phyloP scores from a whole-genome alignment of 2,888 invertebrate genomes.

The Rhyacophila evoluta region DNA sequence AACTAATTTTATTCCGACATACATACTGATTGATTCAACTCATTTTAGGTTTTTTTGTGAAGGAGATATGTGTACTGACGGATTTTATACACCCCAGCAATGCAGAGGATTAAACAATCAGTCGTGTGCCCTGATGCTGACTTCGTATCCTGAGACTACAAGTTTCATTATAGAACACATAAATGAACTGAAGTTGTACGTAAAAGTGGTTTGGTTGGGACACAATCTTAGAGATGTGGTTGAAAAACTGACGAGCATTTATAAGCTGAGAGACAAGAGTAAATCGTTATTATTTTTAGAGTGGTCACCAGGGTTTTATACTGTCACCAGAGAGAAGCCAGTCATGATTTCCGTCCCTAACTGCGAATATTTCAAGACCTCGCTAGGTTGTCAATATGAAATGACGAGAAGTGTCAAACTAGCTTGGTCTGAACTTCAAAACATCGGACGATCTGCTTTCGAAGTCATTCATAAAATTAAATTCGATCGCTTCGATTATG shows the following conservation, averaged over 20 bases:
- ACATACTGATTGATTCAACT: too few relatives aligned
- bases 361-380: conserved; percentile 67
- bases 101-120: conserved; percentile 61
- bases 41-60: conserved; percentile 64
- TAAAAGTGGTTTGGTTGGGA: conserved; percentile 80
- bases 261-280: conserved; percentile 56
- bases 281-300: conserved; percentile 73
- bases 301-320: conserved; percentile 76
- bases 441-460: conserved; percentile 63
- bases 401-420: conserved; percentile 77
- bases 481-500: conserved; percentile 69
- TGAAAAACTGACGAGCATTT: conserved; percentile 60
- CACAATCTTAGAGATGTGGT: conserved; percentile 66
- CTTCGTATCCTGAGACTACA: conserved; percentile 67
- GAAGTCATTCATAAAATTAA: conserved; percentile 67
- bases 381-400: conserved; percentile 75
- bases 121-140: conserved; percentile 66
- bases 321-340: conserved; percentile 66
- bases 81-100: conserved; percentile 71
- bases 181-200: conserved; percentile 69
- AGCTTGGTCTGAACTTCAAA: conserved; percentile 71
- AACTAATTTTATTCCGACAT: too few relatives aligned
- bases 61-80: conserved; percentile 65
- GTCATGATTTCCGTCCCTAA: conserved; percentile 73
- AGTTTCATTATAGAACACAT: conserved; percentile 73